A percentile compares a stretch with the other conserved stretches of the same genome.
These are phyloP conservation scores for Ridgeia piscesae DNA, from an alignment of 1,140 invertebrate genomes.

Conservation along the genomic window DNA sequence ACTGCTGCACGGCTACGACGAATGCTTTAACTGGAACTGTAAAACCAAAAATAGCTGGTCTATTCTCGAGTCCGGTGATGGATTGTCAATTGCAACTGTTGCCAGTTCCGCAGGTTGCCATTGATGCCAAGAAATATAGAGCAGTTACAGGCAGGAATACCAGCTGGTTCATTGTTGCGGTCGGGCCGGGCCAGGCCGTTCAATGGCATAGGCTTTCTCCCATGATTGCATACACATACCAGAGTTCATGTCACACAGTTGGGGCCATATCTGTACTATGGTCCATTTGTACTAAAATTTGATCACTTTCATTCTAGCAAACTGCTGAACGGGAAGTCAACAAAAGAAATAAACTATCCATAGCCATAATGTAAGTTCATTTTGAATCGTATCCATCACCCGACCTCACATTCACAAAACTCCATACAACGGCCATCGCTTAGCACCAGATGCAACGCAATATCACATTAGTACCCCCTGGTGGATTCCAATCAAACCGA, in stretches of 20 bases:
- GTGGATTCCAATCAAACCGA: not conserved
- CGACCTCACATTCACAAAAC: not conserved
- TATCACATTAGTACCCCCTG: not conserved
- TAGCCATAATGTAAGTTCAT: not conserved
- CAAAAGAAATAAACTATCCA: not conserved
- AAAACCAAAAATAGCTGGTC: not conserved
- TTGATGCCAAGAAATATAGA: not conserved
- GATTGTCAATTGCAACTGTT: slow-evolving; percentile 5
- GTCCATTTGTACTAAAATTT: not conserved
- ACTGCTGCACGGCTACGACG: not conserved
- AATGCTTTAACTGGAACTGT: not conserved
- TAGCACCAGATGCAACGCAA: not conserved
- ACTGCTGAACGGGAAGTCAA: not conserved
- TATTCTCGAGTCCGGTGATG: not conserved
- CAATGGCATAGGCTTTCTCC: not conserved
- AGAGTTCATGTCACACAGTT: not conserved
- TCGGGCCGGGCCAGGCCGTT: not conserved
- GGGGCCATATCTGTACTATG: not conserved
- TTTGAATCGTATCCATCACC: not conserved
- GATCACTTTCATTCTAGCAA: not conserved
- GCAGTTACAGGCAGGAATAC: not conserved
- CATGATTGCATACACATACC: not conserved
- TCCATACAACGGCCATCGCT: not conserved
- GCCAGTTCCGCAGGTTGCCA: not conserved
- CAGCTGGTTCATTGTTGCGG: not conserved